Percentiles rank a stretch among this genome's conserved stretches.
Evolutionary conservation across 2,888 invertebrate genomes (phyloP).

Genomic region (Xestia c-nigrum): DNA sequence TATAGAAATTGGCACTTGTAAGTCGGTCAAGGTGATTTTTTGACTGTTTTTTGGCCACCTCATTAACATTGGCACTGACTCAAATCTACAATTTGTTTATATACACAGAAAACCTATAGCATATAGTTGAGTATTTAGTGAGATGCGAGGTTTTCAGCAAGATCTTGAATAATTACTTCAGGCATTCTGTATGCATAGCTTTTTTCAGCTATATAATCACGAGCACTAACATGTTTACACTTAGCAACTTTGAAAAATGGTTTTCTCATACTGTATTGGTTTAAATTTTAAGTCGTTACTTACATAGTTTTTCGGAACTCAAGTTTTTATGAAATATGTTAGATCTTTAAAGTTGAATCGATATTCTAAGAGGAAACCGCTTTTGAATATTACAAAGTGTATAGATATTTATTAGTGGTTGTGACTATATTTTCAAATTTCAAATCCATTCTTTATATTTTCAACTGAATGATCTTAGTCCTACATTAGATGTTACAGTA

Average conservation of each 20-base stretch:
- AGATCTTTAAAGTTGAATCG: not conserved
- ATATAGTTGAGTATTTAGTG: constrained; percentile 27
- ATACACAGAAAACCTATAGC: constrained; percentile 39
- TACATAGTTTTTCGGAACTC: not conserved
- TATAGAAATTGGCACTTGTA: constrained; percentile 36
- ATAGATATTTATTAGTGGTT: not conserved
- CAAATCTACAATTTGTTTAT: constrained; percentile 23
- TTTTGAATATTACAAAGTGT: not conserved
- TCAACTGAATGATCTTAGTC: constrained; percentile 19
- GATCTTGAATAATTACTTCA: constrained; percentile 5
- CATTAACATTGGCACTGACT: constrained; percentile 42
- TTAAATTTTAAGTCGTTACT: not conserved
- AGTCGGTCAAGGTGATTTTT: constrained; percentile 41
- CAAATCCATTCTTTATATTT: constrained; percentile 56
- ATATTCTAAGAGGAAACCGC: not conserved
- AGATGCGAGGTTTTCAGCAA: constrained; percentile 14
- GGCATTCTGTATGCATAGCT: constrained; percentile 11
- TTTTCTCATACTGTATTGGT: not conserved
- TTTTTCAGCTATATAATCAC: constrained; percentile 4
- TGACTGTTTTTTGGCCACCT: constrained; percentile 29
- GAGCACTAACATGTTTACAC: not conserved
- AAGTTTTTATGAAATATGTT: not conserved
- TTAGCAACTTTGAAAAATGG: not conserved
- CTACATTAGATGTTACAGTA: constrained; percentile 33
- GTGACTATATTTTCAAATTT: not conserved